Conservation (phyloP, 2,888 invertebrate species). For the Heteromurus nitidus region DNA sequence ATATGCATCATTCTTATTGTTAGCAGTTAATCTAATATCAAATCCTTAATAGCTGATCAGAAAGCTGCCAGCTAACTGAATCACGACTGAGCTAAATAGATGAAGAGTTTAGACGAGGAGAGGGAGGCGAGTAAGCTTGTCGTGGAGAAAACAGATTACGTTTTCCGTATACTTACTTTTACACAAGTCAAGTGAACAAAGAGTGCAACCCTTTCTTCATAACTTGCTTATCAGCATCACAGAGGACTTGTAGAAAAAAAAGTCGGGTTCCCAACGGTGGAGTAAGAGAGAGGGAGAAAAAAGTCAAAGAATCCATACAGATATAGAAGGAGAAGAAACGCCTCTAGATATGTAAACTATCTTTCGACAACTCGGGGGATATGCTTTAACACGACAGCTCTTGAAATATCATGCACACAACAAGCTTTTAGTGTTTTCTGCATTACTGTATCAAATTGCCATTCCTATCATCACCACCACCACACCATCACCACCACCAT, state of each 20-base stretch:
- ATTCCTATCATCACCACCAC: conserved; percentile 52
- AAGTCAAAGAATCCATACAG: background rate
- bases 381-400: background rate
- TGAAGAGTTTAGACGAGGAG: conserved; percentile 33
- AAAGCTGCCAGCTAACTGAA: conserved; percentile 47
- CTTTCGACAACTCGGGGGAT: background rate
- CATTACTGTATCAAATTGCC: conserved; percentile 46
- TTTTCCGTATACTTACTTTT: background rate
- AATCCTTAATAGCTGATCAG: conserved; percentile 48
- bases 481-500: conserved; percentile 59
- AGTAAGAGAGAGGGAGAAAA: conserved; percentile 26
- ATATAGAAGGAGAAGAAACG: conserved; percentile 19
- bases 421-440: conserved; percentile 10
- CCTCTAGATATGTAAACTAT: conserved; percentile 26
- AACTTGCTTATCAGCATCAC: conserved; percentile 33
- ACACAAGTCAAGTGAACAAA: conserved; percentile 22
- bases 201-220: conserved; percentile 21
- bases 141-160: too few species aligned
- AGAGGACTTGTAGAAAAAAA: background rate
- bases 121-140: background rate
- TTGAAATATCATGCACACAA: background rate
- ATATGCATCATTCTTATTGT: background rate
- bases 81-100: conserved; percentile 48
- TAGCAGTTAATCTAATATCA: conserved; percentile 41
- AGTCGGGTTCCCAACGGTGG: conserved; percentile 20